phyloP scores from a whole-genome alignment of 2,797 vertebrate genomes.

The Petrocephalus schoutedeni region DNA sequence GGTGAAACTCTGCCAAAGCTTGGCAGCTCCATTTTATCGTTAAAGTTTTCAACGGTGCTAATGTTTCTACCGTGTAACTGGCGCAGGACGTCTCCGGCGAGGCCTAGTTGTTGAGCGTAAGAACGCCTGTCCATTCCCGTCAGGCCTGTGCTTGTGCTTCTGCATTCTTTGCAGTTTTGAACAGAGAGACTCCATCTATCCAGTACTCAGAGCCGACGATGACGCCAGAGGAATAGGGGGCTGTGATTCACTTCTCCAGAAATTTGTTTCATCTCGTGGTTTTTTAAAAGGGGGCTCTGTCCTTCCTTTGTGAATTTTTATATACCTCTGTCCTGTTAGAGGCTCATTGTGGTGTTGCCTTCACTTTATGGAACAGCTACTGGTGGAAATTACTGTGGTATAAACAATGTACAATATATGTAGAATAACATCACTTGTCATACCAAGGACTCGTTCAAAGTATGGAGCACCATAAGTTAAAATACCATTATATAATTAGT shows the following conservation, averaged over 20 bases:
- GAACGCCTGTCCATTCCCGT: neutral
- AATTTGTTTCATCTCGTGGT: neutral
- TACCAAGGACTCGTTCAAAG: neutral
- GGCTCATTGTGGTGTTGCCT: neutral
- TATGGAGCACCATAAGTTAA: neutral
- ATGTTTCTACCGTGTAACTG: slow-evolving; percentile 9
- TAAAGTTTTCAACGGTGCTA: slow-evolving; percentile 61
- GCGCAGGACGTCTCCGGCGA: slow-evolving; percentile 7
- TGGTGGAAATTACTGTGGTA: neutral
- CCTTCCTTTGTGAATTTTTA: neutral
- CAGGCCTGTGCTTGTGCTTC: neutral
- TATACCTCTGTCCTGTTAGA: neutral
- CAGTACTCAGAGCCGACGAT: neutral
- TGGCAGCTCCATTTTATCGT: slow-evolving; percentile 21
- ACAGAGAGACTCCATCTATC: neutral
- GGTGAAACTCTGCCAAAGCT: slow-evolving; percentile 20
- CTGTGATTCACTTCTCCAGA: neutral
- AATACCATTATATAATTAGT: no score
- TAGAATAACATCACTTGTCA: neutral
- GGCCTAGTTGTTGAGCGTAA: no score
- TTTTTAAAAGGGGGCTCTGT: neutral
- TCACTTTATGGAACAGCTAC: neutral
- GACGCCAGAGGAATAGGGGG: neutral
- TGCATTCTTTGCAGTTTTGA: neutral
- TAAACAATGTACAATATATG: neutral